These are phyloP conservation scores for Melopsittacus undulatus DNA, from an alignment of 2,797 vertebrate genomes.

Conservation along the genomic window DNA sequence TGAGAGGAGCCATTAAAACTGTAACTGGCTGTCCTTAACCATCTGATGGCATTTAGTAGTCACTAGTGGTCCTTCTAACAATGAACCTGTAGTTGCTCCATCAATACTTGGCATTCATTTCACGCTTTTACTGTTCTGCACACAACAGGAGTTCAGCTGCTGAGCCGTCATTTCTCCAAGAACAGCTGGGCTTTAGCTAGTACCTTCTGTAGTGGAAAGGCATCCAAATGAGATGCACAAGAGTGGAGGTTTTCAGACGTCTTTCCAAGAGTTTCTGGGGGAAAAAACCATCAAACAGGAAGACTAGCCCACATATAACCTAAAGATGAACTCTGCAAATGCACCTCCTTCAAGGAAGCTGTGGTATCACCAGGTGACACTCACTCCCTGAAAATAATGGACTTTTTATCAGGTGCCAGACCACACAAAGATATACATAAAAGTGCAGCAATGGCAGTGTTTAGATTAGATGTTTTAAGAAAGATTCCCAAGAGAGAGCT, in stretches of 20 bases:
- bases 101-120: constrained; percentile 12
- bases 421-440: constrained; percentile 33
- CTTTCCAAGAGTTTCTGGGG: background rate
- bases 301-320: background rate
- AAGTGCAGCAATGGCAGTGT: background rate
- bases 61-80: constrained; percentile 28
- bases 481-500: background rate
- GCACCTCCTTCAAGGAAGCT: background rate
- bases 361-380: constrained; percentile 19
- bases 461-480: constrained; percentile 45
- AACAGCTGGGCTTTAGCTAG: constrained; percentile 13
- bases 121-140: background rate
- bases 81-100: background rate
- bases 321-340: constrained; percentile 16
- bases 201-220: background rate
- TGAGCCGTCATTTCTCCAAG: accelerated
- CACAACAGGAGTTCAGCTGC: background rate
- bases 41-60: constrained; percentile 55
- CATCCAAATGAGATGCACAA: background rate
- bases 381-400: background rate
- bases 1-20: constrained; percentile 12
- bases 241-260: constrained; percentile 19
- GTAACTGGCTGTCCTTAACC: constrained; percentile 24
- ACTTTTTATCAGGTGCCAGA: constrained; percentile 60
- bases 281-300: background rate